Evolutionary conservation across 2,888 invertebrate species (phyloP), one percentile per base, ranked within the genome.

Genomic region (Itoplectis maculator): DNA sequence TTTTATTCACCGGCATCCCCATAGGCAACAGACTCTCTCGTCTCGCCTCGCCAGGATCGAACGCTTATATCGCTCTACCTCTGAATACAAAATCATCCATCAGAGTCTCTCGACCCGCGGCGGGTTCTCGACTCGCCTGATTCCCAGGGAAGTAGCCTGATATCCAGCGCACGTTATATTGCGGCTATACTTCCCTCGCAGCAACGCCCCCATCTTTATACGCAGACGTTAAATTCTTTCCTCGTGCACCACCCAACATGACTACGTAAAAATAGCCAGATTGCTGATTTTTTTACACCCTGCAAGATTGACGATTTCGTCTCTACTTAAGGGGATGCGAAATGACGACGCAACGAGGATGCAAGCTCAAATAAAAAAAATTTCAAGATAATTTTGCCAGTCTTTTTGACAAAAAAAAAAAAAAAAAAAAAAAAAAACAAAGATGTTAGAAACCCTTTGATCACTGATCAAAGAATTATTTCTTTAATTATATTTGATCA

Each of bases 31-130:
- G 45, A 51, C 8, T 70, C 70, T 42, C 35, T 20, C 37, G 40
- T 61, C 18, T 61, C n/a, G 2, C 47, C 18, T 37, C 37, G 9
- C 20, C 51, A 51, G 29, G 69, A 79, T 72, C 51, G 40, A 59
- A 66, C 49, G 9, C 73, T 81, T 69, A 76, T 72, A 81, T 63
- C 77, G 47, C 15, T 40, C 42, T 69, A 37, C 11, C 49, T n/a
- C 45, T 23, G 70, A 75, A 69, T 70, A 70, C 42, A 61, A 59
- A 78, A 82, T 70, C 74, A 49, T 70, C 74, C 78, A 78, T 78
- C 82, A 56, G 56, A 37, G 51, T 47, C 29, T 47, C 29, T 3
- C 13, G 29, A 45, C 4, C 18, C 15, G 5, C n/a, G 0, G 5
- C n/a, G 0, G 13, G 3, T 37, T 42, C 23, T 15, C 42, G 54